phyloP scores from a whole-genome alignment of 2,888 invertebrate genomes.

The Xestia ashworthii region DNA sequence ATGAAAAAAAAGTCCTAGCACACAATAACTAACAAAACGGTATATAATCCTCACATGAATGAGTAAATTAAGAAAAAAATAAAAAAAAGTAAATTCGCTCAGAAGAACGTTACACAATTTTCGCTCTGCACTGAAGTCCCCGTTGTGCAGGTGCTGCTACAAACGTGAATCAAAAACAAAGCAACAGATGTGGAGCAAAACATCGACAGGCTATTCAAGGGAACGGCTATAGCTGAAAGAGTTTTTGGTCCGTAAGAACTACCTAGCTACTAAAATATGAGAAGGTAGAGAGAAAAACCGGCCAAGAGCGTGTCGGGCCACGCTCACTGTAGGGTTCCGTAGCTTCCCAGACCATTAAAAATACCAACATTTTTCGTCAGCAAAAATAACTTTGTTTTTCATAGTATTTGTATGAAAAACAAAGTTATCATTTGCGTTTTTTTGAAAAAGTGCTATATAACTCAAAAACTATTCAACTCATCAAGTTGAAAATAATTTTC shows the following conservation, averaged over 20 bases:
- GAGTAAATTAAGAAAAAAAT: constrained; percentile 16
- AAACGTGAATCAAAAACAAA: constrained; percentile 8
- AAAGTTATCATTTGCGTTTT: no score
- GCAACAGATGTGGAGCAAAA: neutral
- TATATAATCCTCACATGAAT: neutral
- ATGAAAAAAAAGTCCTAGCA: no score
- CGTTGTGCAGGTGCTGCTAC: neutral
- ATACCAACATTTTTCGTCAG: no score
- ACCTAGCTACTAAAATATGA: neutral
- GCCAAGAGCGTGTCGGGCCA: no score
- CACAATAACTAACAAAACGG: neutral
- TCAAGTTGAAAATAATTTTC: no score
- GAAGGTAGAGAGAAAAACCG: no score
- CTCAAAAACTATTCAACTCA: no score
- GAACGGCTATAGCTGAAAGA: neutral
- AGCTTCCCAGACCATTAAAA: no score
- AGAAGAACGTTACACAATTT: constrained; percentile 7
- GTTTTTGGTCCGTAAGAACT: neutral
- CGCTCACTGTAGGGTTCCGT: no score
- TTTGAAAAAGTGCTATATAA: no score
- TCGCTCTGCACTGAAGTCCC: neutral
- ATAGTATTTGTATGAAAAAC: no score
- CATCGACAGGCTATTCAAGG: neutral
- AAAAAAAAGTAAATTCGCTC: constrained; percentile 28
- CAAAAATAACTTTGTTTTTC: no score